Percentiles rank a stretch among this genome's conserved stretches.
phyloP scores from a whole-genome alignment of 2,797 vertebrate genomes.

The Tokudaia muenninki region DNA sequence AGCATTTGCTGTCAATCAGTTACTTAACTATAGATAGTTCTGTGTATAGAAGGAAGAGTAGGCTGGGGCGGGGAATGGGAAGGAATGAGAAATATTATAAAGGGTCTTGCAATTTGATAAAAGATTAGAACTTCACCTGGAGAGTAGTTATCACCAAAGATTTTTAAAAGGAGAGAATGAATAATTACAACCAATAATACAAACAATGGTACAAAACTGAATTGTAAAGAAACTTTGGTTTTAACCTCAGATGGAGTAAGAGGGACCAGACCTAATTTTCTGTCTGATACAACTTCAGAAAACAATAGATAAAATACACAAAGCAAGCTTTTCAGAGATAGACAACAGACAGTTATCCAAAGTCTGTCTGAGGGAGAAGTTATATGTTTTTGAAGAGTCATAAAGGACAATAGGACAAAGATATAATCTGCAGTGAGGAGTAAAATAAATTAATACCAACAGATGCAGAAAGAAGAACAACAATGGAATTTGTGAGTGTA shows the following conservation, averaged over 20 bases:
- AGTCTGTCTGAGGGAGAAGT: neutral
- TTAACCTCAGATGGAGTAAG: neutral
- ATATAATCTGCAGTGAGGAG: neutral
- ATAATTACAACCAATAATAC: slow-evolving; percentile 1
- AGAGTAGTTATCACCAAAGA: slow-evolving; percentile 27
- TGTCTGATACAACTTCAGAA: neutral
- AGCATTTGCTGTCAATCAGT: neutral
- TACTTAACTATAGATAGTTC: neutral
- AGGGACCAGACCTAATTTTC: slow-evolving; percentile 17
- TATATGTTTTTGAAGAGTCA: neutral
- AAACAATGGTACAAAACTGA: neutral
- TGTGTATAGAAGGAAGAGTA: neutral
- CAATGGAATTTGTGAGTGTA: neutral
- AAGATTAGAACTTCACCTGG: neutral
- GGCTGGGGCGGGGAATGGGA: accelerated
- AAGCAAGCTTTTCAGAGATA: slow-evolving; percentile 41
- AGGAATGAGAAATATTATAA: neutral
- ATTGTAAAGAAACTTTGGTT: slow-evolving; percentile 23
- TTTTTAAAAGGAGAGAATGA: slow-evolving; percentile 46
- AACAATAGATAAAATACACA: neutral
- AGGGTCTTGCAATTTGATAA: neutral
- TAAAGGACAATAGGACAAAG: neutral
- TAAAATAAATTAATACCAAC: slow-evolving; percentile 33
- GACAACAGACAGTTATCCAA: neutral
- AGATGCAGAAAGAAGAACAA: neutral